These are phyloP conservation scores for Globia sparganii DNA, from an alignment of 2,888 invertebrate species.

Conservation along the genomic window DNA sequence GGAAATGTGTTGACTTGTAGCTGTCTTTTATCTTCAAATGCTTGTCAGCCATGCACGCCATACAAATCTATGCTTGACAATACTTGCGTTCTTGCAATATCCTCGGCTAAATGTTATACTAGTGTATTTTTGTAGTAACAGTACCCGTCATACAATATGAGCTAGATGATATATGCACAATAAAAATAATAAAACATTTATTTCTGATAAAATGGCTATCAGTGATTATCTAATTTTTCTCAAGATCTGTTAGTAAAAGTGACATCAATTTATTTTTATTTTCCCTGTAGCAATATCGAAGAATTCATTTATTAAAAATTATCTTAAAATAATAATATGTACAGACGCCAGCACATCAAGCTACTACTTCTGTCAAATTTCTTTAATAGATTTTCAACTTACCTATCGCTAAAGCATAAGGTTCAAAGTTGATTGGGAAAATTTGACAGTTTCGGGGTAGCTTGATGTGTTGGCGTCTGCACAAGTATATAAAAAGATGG, in stretches of 20 bases:
- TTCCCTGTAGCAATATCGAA: neutral
- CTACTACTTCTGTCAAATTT: too few relatives aligned
- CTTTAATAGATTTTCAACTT: too few relatives aligned
- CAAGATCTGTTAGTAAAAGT: neutral
- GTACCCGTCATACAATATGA: constrained; percentile 27
- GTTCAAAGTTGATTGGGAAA: too few relatives aligned
- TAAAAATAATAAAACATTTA: neutral
- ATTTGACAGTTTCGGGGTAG: too few relatives aligned
- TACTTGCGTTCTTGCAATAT: constrained; percentile 22
- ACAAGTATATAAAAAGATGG: neutral
- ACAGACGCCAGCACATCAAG: too few relatives aligned
- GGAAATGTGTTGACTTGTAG: neutral
- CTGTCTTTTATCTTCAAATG: constrained; percentile 1
- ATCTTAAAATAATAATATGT: neutral
- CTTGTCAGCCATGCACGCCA: neutral
- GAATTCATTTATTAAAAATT: neutral
- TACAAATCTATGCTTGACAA: neutral
- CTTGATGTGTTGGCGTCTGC: too few relatives aligned
- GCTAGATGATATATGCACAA: constrained; percentile 18
- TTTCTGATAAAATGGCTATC: neutral
- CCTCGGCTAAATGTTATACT: constrained; percentile 24
- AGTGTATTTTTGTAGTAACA: constrained; percentile 25
- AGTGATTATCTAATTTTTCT: neutral
- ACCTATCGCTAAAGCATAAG: too few relatives aligned
- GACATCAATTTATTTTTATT: neutral